Conservation (phyloP, 2,888 invertebrate genomes). For the Antheraea assamensis region DNA sequence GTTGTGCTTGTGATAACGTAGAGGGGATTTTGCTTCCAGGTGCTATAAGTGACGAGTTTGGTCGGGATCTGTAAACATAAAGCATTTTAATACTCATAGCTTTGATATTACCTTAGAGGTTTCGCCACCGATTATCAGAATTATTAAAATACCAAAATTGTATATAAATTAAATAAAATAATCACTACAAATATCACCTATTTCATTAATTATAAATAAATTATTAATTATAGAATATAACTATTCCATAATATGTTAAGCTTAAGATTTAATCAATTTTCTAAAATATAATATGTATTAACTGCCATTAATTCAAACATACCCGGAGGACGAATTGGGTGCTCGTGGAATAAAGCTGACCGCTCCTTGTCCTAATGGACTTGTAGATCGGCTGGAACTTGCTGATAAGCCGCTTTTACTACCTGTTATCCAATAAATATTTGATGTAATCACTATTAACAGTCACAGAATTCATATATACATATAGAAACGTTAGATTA, state of each 20-base stretch:
- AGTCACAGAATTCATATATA: not conserved
- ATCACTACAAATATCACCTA: not conserved
- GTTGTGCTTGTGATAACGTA: conserved; percentile 64
- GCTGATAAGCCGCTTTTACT: conserved; percentile 76
- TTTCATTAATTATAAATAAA: not conserved
- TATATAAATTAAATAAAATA: not conserved
- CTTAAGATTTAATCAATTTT: not conserved
- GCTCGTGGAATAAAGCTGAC: conserved; percentile 77
- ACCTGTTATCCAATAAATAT: conserved; percentile 53
- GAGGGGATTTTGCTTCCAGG: conserved; percentile 81
- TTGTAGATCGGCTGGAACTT: conserved; percentile 83
- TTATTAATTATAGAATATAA: no score
- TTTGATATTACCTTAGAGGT: not conserved
- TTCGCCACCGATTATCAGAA: not conserved
- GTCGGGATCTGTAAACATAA: conserved; percentile 58
- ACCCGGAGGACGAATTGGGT: conserved; percentile 83
- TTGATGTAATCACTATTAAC: not conserved
- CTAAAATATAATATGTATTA: not conserved
- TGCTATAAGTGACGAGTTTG: conserved; percentile 75
- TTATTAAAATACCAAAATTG: not conserved
- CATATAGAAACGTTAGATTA: not conserved
- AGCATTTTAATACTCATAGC: not conserved
- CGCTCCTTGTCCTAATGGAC: conserved; percentile 76
- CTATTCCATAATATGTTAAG: not conserved
- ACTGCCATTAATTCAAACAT: conserved; percentile 29